A percentile compares a stretch with the other conserved stretches of the same genome.
These are phyloP conservation scores for Phasianus colchicus DNA, from an alignment of 2,113 vertebrate species.

Conservation along the genomic window DNA sequence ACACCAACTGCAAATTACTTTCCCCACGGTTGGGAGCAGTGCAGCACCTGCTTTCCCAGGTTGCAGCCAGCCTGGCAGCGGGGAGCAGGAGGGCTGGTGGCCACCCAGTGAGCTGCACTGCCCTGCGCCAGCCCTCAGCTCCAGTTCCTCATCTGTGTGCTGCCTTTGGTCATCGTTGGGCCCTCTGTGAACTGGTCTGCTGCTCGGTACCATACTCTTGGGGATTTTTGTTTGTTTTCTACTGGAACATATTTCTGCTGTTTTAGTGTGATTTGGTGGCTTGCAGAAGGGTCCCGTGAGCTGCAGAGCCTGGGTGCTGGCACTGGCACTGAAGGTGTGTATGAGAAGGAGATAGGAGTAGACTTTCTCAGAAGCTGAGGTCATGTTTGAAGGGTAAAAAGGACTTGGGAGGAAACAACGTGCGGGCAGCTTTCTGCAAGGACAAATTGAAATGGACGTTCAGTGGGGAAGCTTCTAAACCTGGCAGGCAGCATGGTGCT, in stretches of 20 bases:
- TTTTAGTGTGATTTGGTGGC: not conserved
- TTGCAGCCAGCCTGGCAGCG: accelerated
- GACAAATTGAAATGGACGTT: not conserved
- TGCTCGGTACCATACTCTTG: not conserved
- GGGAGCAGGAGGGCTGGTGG: not conserved
- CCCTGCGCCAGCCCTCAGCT: not conserved
- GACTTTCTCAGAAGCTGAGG: not conserved
- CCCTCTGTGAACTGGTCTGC: not conserved
- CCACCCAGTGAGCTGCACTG: not conserved
- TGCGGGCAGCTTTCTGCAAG: not conserved
- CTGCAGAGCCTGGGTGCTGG: not conserved
- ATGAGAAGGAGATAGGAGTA: not conserved
- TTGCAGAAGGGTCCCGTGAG: not conserved
- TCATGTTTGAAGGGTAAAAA: not conserved
- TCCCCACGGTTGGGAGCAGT: not conserved
- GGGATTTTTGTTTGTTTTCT: not conserved
- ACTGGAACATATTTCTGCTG: not conserved
- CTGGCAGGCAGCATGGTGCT: not conserved
- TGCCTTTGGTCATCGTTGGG: not conserved
- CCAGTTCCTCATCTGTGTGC: accelerated
- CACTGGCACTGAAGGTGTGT: not conserved
- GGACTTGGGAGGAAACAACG: not conserved
- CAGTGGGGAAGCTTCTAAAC: not conserved
- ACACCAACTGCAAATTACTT: conserved; percentile 1
- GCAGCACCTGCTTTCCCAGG: not conserved